Conservation (phyloP, 2,888 invertebrate species). For the Yponomeuta evonymella region DNA sequence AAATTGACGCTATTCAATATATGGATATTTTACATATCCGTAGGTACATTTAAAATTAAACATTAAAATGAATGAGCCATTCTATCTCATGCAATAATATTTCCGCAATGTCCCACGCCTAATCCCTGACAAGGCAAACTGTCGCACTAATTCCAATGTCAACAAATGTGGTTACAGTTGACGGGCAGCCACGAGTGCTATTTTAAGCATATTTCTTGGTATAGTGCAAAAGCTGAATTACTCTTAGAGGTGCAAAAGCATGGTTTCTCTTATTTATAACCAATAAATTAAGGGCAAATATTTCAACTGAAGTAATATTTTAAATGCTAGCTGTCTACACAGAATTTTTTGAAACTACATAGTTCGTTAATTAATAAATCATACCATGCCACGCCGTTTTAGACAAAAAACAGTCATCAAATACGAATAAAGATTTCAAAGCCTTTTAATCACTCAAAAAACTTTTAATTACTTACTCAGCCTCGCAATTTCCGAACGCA, state of each 20-base stretch:
- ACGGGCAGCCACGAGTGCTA: neutral
- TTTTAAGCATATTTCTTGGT: neutral
- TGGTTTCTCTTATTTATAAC: too few species aligned
- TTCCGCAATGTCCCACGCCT: neutral
- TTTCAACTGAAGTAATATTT: too few species aligned
- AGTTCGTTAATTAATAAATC: too few species aligned
- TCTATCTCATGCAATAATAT: neutral
- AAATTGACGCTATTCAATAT: too few species aligned
- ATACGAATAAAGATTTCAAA: neutral
- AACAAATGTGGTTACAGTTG: neutral
- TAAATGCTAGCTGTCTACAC: too few species aligned
- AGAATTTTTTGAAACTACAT: too few species aligned
- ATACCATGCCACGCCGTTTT: too few species aligned
- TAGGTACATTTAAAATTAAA: neutral
- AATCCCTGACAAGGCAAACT: neutral
- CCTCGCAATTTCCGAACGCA: neutral
- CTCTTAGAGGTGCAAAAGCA: too few species aligned
- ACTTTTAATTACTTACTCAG: slow-evolving; percentile 7
- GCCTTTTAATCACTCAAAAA: neutral
- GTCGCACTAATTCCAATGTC: neutral
- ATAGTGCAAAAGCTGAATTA: too few species aligned
- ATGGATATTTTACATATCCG: neutral
- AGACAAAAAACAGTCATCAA: too few species aligned
- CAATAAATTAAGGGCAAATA: too few species aligned
- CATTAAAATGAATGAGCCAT: neutral